Evolutionary conservation across 2,113 vertebrate genomes (phyloP), one percentile per base, ranked within the genome.

Genomic region (Poeciliopsis prolifica): DNA sequence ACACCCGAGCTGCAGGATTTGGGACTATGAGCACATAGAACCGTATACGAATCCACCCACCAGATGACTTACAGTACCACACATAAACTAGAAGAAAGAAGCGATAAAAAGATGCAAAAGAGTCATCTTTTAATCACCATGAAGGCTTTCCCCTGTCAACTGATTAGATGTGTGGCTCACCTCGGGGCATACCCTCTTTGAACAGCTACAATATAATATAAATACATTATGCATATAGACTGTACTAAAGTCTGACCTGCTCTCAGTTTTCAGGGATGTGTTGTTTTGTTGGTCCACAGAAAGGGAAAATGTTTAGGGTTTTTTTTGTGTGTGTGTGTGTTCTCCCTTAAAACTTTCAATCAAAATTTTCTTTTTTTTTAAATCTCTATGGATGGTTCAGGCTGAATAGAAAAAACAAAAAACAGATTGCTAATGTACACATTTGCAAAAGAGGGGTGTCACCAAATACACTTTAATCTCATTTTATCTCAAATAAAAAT

Each of bases 81-180:
- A 51, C 33, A 58, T 11, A 58, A 58, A n/a, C 51, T 11, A 31
- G 26, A 22, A n/a, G 8, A 51, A 48, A 61, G 10, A 30, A 44
- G 30, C 14, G 42, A 58, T 72, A 61, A 66, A 69, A 60, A 65
- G 28, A 83, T 75, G 67, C 68, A 73, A 67, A 83, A 33, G n/a
- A 64, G 48, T 51, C 54, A 28, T 31, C 30, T 31, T 31, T 31
- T 31, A 4, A 31, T 31, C 68, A 51, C 78, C 73, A 67, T 33
- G 28, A 60, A 61, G 72, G 65, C 69, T 72, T 75, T 77, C 62
- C 54, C 11, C 75, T 76, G 81, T 83, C 70, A 86, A 72, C 84
- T 83, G 70, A 84, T 85, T 71, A 74, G 78, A 81, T 75, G 69
- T 65, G 70, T 40, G 17, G 81, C 78, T 86, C 64, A 80, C 82